Percentiles rank a stretch among this genome's conserved stretches.
phyloP scores from a whole-genome alignment of 2,113 vertebrate genomes.

The Eurystomus gularis region DNA sequence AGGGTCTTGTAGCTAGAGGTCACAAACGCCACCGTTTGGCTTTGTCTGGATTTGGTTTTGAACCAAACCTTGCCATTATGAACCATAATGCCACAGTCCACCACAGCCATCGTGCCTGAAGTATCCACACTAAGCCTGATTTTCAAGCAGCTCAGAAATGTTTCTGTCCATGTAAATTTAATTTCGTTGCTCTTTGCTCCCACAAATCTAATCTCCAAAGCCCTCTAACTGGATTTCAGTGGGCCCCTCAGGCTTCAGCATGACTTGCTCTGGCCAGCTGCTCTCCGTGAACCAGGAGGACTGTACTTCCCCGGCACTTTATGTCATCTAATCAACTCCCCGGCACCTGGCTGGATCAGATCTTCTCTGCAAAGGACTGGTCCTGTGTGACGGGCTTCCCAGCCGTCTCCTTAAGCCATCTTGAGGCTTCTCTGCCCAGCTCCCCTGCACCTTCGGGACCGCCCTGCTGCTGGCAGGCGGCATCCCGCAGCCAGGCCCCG shows the following conservation, averaged over 20 bases:
- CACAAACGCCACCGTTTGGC: not conserved
- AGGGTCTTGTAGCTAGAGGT: not conserved
- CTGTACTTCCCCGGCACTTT: not conserved
- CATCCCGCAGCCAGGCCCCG: not conserved
- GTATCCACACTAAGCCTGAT: not conserved
- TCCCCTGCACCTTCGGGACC: not conserved
- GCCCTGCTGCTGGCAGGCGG: not conserved
- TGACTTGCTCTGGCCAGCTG: not conserved
- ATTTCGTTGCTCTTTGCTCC: not conserved
- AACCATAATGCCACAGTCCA: not conserved
- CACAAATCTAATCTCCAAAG: conserved; percentile 11
- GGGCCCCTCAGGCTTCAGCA: not conserved
- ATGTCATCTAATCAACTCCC: not conserved
- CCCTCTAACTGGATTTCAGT: not conserved
- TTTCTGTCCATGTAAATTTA: not conserved
- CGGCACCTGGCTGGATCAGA: rapidly evolving
- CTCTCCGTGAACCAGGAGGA: not conserved
- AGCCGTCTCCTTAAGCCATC: not conserved
- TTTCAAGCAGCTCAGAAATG: not conserved
- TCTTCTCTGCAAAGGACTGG: not conserved
- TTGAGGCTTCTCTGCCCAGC: not conserved
- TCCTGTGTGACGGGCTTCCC: not conserved
- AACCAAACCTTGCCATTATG: not conserved
- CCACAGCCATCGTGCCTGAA: not conserved
- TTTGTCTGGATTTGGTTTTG: not conserved